Evolutionary conservation across 2,888 invertebrate species (phyloP).

Genomic region (Plemyria rubiginata): DNA sequence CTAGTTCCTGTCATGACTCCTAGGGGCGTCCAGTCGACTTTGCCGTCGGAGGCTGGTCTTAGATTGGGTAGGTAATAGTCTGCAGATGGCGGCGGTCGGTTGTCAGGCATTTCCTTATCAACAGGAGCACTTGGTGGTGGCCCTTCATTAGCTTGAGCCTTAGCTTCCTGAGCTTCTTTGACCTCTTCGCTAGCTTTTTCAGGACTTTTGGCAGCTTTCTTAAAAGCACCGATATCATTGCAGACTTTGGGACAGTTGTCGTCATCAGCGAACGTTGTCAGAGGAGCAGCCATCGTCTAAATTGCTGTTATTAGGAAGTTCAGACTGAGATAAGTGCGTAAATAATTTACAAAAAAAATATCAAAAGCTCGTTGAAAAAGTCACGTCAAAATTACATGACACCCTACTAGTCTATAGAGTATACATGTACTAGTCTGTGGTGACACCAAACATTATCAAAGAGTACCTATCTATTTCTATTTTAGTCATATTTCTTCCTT

Average conservation of each 20-base stretch:
- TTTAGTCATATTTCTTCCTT: no score
- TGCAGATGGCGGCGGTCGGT: conserved; percentile 44
- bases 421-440: no score
- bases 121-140: conserved; percentile 13
- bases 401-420: no score
- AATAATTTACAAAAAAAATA: not conserved
- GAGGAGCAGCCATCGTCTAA: conserved; percentile 38
- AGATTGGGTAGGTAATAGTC: conserved; percentile 62
- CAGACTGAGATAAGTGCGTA: conserved; percentile 1
- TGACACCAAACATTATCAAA: no score
- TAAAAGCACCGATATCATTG: conserved; percentile 69
- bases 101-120: conserved; percentile 35
- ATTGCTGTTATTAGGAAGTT: not conserved
- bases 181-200: conserved; percentile 48
- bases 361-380: not conserved
- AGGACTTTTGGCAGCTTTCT: conserved; percentile 60
- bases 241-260: conserved; percentile 68
- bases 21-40: conserved; percentile 89
- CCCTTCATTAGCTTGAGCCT: conserved; percentile 19
- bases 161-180: conserved; percentile 44
- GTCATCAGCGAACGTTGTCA: conserved; percentile 62
- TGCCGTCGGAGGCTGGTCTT: conserved; percentile 89
- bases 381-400: no score
- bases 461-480: no score
- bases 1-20: conserved; percentile 89